A percentile compares a stretch with the other conserved stretches of the same genome.
Evolutionary conservation across 1,140 invertebrate genomes (phyloP).

Genomic region (Drosophila kurseongensis): DNA sequence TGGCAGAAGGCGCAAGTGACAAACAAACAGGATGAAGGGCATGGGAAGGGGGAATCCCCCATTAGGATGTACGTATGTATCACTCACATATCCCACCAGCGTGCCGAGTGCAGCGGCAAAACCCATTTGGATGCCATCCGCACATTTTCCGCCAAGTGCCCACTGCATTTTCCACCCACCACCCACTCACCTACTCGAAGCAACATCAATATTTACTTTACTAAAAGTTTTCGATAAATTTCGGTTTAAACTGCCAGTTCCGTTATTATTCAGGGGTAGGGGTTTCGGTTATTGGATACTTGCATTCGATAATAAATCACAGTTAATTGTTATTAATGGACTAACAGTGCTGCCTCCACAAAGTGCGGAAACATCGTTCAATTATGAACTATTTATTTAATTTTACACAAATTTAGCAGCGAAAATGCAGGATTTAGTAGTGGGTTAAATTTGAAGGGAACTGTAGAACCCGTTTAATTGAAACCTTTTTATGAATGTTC

Average conservation of each 20-base stretch:
- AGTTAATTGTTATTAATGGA: constrained; percentile 12
- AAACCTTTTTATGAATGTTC: no score
- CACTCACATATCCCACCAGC: constrained; percentile 6
- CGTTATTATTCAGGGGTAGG: not conserved
- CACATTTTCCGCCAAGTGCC: constrained; percentile 20
- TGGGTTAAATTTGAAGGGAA: no score
- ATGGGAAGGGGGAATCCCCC: not conserved
- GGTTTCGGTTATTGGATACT: not conserved
- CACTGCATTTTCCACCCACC: not conserved
- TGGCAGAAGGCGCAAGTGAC: constrained; percentile 9
- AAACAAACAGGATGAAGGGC: constrained; percentile 1
- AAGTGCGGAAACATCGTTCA: not conserved
- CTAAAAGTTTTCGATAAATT: constrained; percentile 39
- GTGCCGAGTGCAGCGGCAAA: not conserved
- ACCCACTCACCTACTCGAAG: constrained; percentile 1
- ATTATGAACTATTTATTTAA: not conserved
- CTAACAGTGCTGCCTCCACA: not conserved
- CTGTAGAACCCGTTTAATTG: no score
- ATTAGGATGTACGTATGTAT: not conserved
- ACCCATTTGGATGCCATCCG: constrained; percentile 18
- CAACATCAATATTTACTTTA: constrained; percentile 24
- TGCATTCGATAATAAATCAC: not conserved
- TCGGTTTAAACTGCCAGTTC: constrained; percentile 8
- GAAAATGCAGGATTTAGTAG: no score
- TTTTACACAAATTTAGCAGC: no score